Evolutionary conservation across 2,888 invertebrate species (phyloP).

Genomic region (Lochmaea crataegi): DNA sequence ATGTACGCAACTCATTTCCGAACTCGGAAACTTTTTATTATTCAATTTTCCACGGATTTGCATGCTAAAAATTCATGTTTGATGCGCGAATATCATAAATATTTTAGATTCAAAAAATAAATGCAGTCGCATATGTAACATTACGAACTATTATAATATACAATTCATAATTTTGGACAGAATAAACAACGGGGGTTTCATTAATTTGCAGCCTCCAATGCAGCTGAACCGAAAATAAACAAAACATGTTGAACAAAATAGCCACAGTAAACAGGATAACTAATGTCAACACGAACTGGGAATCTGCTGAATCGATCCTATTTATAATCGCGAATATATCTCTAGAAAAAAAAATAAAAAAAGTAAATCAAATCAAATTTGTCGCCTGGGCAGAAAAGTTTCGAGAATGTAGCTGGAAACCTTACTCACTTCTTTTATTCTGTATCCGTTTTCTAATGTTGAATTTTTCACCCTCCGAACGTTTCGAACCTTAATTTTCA

Average conservation of each 20-base stretch:
- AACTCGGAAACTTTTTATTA: slow-evolving; percentile 35
- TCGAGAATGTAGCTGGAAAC: slow-evolving; percentile 12
- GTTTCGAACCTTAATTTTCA: slow-evolving; percentile 4
- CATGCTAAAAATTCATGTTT: slow-evolving; percentile 41
- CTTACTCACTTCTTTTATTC: slow-evolving; percentile 16
- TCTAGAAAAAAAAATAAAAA: slow-evolving; percentile 28
- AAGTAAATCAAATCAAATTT: slow-evolving; percentile 51
- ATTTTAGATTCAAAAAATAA: slow-evolving; percentile 43
- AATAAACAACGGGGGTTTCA: slow-evolving; percentile 56
- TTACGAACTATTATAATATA: slow-evolving; percentile 55
- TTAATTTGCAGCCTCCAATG: slow-evolving; percentile 57
- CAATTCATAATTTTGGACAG: slow-evolving; percentile 56
- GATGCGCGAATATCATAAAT: slow-evolving; percentile 40
- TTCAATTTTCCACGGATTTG: slow-evolving; percentile 41
- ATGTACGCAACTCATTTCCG: slow-evolving; percentile 31
- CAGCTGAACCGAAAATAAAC: slow-evolving; percentile 58
- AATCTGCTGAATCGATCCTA: slow-evolving; percentile 56
- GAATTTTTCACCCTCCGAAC: slow-evolving; percentile 16
- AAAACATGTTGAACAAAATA: slow-evolving; percentile 55
- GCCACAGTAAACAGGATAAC: slow-evolving; percentile 56
- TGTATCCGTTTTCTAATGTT: slow-evolving; percentile 18
- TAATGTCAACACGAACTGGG: slow-evolving; percentile 56
- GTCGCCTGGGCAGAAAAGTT: slow-evolving; percentile 37
- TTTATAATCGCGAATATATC: slow-evolving; percentile 51
- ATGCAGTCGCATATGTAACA: slow-evolving; percentile 53